Conservation (phyloP, 2,888 invertebrate species). For the Digitonthophagus gazella region DNA sequence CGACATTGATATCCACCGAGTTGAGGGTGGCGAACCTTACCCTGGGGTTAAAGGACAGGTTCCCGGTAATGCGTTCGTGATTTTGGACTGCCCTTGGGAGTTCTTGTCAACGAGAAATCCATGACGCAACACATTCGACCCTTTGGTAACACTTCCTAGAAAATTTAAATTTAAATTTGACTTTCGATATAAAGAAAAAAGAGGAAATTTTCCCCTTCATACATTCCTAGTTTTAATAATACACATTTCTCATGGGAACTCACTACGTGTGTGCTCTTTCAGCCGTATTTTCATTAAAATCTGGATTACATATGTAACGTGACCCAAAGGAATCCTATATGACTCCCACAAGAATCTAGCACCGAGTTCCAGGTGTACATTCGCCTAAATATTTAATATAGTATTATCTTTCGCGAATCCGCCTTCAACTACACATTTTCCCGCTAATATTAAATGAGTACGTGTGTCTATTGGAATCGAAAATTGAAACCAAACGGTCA, state of each 20-base stretch:
- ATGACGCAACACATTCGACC: not conserved
- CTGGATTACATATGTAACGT: not conserved
- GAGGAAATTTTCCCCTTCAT: not conserved
- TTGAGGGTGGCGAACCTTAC: conserved; percentile 8
- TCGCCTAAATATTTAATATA: not conserved
- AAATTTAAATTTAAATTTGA: too few species aligned
- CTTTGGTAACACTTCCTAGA: too few species aligned
- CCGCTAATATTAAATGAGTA: too few species aligned
- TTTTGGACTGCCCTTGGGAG: not conserved
- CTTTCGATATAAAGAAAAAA: too few species aligned
- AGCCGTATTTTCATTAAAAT: not conserved
- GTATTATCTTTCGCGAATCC: too few species aligned
- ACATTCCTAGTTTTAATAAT: not conserved
- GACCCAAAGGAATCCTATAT: not conserved
- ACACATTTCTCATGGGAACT: not conserved
- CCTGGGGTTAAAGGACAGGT: not conserved
- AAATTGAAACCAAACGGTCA: not conserved
- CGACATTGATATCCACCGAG: not conserved
- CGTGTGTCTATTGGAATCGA: too few species aligned
- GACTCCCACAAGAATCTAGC: not conserved
- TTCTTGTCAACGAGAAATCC: not conserved
- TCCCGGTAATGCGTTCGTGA: not conserved
- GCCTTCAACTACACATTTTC: too few species aligned
- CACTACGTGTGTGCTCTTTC: not conserved
- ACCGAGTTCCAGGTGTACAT: too few species aligned